Base-by-base conservation (phyloP, 2,888 invertebrate genomes). In the Agapostemon virescens region DNA sequence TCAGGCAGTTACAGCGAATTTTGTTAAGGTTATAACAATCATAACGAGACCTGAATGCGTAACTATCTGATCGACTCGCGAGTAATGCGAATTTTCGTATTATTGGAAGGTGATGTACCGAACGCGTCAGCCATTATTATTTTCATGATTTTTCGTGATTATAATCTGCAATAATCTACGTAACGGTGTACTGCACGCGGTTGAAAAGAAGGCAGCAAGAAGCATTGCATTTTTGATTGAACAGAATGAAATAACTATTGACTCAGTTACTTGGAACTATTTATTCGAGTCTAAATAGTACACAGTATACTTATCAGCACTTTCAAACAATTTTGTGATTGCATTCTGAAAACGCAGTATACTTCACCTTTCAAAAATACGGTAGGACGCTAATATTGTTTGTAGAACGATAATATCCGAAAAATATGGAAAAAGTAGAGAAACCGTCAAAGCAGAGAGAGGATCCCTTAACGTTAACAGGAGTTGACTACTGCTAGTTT, bases 401-500 rank as follows among this genome's bases (percentile, higher is more conserved):
- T 15, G 0, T 15, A 40, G 13, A 2, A 40, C 13, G 15, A 20
- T 45, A 55, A 5, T 9, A 13, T 40, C 40, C 11, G 13, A 49
- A n/a, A 49, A 49, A n/a, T n/a, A n/a, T 9, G 7, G 9, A 11
- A n/a, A n/a, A 0, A 52, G 52, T 1, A 26, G 7, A 13, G 6
- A 26, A 17, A 30, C 23, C 55, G 55, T 26, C 26, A 17, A 55
- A 26, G 26, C 26, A 7, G 30, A 33, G 30, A 64, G 64, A n/a
- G n/a, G n/a, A n/a, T 0, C 55, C 55, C 26, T 55, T 69, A 69
- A 49, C 55, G 33, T 63, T 74, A 67, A 71, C 40, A 69, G 55
- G 20, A 69, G 55, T 49, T 36, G 49, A 52, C 55, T 45, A 75
- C 42, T 61, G 52, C 11, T 75, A 69, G 52, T 55, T 63, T 63